Evolutionary conservation across 2,888 invertebrate species (phyloP).

Genomic region (Acholoe squamosa): DNA sequence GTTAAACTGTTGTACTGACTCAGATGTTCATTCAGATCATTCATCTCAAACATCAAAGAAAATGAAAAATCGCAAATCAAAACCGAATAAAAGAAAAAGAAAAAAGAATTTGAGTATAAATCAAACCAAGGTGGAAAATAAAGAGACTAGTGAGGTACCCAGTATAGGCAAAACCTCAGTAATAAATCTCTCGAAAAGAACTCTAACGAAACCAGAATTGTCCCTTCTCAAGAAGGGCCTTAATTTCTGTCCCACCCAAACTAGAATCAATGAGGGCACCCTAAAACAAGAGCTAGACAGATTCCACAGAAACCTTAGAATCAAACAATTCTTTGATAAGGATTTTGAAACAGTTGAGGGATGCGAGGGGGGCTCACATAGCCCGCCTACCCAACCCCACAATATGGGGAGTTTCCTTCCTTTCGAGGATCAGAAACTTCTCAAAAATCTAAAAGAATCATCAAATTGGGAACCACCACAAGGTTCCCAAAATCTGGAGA

Average conservation of each 20-base stretch:
- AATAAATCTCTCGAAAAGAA: neutral
- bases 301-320: neutral
- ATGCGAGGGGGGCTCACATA: neutral
- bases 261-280: neutral
- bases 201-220: neutral
- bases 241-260: neutral
- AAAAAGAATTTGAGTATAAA: too few species aligned
- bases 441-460: neutral
- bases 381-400: neutral
- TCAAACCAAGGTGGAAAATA: too few species aligned
- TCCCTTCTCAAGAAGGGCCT: neutral
- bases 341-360: neutral
- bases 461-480: neutral
- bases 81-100: too few species aligned
- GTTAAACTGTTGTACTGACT: too few species aligned
- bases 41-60: too few species aligned
- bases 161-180: neutral
- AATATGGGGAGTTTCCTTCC: neutral
- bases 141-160: too few species aligned
- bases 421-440: neutral
- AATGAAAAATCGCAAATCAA: too few species aligned
- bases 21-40: too few species aligned
- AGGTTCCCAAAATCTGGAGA: neutral
- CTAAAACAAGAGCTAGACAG: neutral
- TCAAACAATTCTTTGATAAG: neutral